These are phyloP conservation scores for Cantharis lateralis DNA, from an alignment of 2,888 invertebrate species.

Conservation along the genomic window DNA sequence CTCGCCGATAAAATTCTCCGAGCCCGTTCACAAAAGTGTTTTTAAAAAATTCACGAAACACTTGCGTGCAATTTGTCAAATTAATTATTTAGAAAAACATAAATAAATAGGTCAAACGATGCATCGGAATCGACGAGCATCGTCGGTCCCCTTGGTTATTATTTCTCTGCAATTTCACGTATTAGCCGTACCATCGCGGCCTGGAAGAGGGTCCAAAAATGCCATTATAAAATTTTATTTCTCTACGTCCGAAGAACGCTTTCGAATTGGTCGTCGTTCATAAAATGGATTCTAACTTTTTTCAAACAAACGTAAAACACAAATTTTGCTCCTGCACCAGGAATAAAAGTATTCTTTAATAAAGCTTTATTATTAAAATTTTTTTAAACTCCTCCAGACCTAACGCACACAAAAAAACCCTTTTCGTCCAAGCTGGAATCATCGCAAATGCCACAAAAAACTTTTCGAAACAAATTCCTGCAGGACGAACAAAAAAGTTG, in stretches of 20 bases:
- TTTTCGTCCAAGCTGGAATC: neutral
- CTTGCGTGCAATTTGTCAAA: neutral
- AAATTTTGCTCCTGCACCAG: neutral
- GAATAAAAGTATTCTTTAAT: neutral
- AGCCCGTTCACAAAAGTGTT: neutral
- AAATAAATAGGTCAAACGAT: conserved; percentile 12
- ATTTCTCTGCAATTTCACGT: conserved; percentile 5
- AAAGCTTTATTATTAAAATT: neutral
- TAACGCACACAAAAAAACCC: neutral
- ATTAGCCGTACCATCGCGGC: neutral
- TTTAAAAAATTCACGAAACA: neutral
- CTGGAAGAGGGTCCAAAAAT: neutral
- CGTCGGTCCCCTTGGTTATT: neutral
- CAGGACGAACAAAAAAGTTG: neutral
- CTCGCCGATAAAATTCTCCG: neutral
- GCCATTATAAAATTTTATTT: neutral
- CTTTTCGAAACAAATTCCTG: neutral
- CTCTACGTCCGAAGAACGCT: neutral
- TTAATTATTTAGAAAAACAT: neutral
- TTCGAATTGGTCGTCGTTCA: neutral
- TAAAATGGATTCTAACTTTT: neutral
- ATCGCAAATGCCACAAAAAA: neutral
- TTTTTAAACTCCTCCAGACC: neutral
- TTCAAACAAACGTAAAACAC: neutral
- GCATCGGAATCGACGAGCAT: conserved; percentile 8